phyloP scores from a whole-genome alignment of 2,113 vertebrate genomes.

The Chloebia gouldiae region DNA sequence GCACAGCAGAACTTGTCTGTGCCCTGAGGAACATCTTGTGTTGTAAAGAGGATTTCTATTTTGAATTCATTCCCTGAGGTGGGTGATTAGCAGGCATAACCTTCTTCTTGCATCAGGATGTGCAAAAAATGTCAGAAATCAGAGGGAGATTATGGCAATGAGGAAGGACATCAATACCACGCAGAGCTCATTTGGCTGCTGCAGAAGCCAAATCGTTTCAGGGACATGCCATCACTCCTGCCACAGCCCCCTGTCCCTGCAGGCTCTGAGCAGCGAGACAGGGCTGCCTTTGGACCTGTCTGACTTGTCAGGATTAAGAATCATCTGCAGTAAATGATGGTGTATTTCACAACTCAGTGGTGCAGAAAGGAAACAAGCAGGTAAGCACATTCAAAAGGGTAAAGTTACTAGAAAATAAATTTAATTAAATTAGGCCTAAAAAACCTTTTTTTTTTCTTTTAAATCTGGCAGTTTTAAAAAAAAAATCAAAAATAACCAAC shows the following conservation, averaged over 20 bases:
- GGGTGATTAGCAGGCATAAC: slow-evolving; percentile 58
- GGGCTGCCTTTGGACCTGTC: slow-evolving; percentile 6
- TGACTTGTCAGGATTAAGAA: neutral
- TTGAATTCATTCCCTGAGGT: slow-evolving; percentile 24
- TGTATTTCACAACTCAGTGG: neutral
- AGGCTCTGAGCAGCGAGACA: neutral
- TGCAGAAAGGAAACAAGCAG: neutral
- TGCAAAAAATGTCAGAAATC: slow-evolving; percentile 61
- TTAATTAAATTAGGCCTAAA: neutral
- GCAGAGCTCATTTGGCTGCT: slow-evolving; percentile 55
- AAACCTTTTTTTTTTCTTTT: neutral
- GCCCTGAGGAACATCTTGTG: neutral
- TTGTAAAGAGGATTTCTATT: slow-evolving; percentile 7
- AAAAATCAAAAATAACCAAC: neutral
- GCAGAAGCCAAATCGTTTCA: slow-evolving; percentile 38
- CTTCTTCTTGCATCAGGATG: slow-evolving; percentile 65
- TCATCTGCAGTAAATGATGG: neutral
- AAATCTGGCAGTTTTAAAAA: neutral
- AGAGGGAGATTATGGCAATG: slow-evolving; percentile 55
- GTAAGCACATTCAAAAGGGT: neutral
- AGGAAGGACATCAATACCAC: slow-evolving; percentile 44
- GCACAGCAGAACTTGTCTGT: neutral
- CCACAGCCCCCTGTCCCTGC: neutral
- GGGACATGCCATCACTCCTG: neutral
- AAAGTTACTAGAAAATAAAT: neutral